Base-by-base conservation (phyloP, 1,140 invertebrate species). In the Bombus balteatus region DNA sequence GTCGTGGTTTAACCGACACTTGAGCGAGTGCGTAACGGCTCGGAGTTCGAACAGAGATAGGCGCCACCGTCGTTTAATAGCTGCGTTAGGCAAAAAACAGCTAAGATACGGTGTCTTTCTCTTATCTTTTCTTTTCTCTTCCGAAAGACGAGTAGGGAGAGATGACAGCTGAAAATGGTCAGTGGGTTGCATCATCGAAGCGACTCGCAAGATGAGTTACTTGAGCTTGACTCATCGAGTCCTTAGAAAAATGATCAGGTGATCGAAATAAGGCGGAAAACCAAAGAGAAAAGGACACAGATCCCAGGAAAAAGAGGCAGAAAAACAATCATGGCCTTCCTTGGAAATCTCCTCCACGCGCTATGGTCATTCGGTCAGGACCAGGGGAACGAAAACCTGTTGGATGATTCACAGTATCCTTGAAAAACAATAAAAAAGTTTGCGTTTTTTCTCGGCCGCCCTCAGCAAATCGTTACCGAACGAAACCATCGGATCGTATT, bases 351-450 rank as follows among this genome's bases (percentile, higher is more conserved):
- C 13, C 12, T 4, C 18, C 2, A 73, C 28, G 41, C 74, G 13
- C 15, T 83, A 25, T 53, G 18, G n/a, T 57, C 53, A 41, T 10
- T 18, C 43, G 37, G 41, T 8, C 39, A 12, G 65, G n/a, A 3
- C 70, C 37, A 66, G 34, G 53, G 43, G 41, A 68, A 65, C 62
- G 70, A 85, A 32, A 32, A 81, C 73, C 43, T 41, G 12, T 43
- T 65, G 25, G 57, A 62, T 88, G 88, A 89, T 80, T 89, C 88
- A 88, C 34, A 22, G 41, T 47, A 80, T 9, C 22, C 25, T 34
- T 37, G 6, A 15, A 28, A 72, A n/a, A 41, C 4, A 28, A 77
- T 18, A 3, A 57, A 18, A 68, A 76, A 68, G 32, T 10, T 25
- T 2, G 25, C 18, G 13, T 9, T 37, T 62, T 81, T 81, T 68